phyloP scores from a whole-genome alignment of 2,888 invertebrate species.

The Nemoura dubitans region DNA sequence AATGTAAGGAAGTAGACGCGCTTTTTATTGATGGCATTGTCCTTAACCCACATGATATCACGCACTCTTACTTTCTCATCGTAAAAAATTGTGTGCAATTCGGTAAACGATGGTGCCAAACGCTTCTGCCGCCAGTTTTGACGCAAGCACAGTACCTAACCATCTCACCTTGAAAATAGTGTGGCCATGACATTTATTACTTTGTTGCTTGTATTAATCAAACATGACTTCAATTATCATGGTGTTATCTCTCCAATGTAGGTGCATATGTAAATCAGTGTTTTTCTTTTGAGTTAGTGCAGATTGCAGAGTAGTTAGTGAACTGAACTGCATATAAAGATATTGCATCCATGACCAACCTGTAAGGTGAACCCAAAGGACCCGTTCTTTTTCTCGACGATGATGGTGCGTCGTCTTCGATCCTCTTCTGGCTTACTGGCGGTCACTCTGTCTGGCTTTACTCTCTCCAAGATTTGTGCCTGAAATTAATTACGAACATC shows the following conservation, averaged over 20 bases:
- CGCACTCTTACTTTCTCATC: conserved; percentile 18
- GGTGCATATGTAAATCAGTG: not conserved
- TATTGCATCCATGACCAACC: conserved; percentile 59
- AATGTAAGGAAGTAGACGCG: not conserved
- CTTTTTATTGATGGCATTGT: conserved; percentile 8
- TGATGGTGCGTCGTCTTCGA: conserved; percentile 87
- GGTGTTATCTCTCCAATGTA: not conserved
- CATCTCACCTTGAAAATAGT: not conserved
- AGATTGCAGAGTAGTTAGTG: too few species aligned
- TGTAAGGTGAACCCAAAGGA: conserved; percentile 95
- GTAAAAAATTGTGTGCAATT: not conserved
- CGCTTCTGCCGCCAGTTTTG: not conserved
- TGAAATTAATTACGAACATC: conserved; percentile 55
- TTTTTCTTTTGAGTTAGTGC: not conserved
- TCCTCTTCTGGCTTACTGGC: conserved; percentile 83
- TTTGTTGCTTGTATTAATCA: not conserved
- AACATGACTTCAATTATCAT: conserved; percentile 5
- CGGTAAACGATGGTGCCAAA: not conserved
- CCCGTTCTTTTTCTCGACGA: conserved; percentile 88
- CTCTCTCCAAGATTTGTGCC: conserved; percentile 74
- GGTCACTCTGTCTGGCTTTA: conserved; percentile 76
- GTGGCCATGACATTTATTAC: conserved; percentile 25
- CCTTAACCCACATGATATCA: conserved; percentile 22
- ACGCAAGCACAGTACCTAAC: not conserved
- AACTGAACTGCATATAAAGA: not conserved